Percentiles rank a stretch among this genome's conserved stretches.
These are phyloP conservation scores for Phoeniculus purpureus DNA, from an alignment of 2,797 vertebrate genomes.

Conservation along the genomic window DNA sequence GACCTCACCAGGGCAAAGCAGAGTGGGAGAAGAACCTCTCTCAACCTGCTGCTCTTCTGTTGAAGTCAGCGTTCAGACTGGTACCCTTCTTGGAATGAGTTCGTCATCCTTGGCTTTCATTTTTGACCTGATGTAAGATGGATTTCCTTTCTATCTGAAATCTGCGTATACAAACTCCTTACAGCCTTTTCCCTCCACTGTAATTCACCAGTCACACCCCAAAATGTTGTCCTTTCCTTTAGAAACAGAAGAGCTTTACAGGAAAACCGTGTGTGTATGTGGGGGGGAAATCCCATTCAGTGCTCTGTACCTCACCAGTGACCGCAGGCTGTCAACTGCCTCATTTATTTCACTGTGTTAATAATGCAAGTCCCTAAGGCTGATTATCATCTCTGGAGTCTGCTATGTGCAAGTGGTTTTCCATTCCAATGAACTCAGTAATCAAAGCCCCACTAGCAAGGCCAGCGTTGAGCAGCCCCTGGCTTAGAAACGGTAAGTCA, in stretches of 20 bases:
- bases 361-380: slow-evolving; percentile 21
- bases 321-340: background rate
- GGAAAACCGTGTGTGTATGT: background rate
- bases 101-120: background rate
- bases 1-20: too few species aligned
- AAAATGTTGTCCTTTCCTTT: background rate
- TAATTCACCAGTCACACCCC: background rate
- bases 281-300: background rate
- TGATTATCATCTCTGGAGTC: slow-evolving; percentile 39
- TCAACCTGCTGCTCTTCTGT: too few species aligned
- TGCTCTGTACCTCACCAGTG: background rate
- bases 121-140: background rate
- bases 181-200: background rate
- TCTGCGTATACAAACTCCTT: background rate
- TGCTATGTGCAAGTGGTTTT: slow-evolving; percentile 13
- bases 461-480: background rate
- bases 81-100: background rate
- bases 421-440: slow-evolving; percentile 10
- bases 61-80: background rate
- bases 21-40: too few species aligned
- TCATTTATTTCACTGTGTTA: slow-evolving; percentile 19
- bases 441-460: background rate
- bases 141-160: background rate
- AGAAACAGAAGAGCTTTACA: background rate
- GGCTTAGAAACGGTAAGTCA: background rate